Conservation (phyloP, 2,888 invertebrate species). For the Tenthredo mesomela region DNA sequence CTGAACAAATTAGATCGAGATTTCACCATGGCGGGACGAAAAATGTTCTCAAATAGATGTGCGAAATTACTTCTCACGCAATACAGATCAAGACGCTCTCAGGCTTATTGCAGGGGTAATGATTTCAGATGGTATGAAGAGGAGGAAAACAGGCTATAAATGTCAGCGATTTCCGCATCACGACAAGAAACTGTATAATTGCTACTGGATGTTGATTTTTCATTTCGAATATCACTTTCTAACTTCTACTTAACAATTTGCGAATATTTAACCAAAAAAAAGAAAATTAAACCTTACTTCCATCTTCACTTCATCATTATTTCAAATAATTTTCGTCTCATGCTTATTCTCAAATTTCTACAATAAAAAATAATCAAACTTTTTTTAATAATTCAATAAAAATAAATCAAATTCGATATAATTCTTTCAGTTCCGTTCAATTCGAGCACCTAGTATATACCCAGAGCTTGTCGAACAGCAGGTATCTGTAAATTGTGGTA, state of each 20-base stretch:
- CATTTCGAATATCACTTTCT: neutral
- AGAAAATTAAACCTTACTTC: too few relatives aligned
- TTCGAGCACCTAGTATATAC: neutral
- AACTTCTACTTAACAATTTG: neutral
- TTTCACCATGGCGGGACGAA: neutral
- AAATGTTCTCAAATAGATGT: neutral
- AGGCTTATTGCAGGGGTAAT: neutral
- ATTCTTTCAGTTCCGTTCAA: neutral
- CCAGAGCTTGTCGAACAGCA: neutral
- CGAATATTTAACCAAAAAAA: too few relatives aligned
- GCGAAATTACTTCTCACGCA: neutral
- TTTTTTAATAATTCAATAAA: too few relatives aligned
- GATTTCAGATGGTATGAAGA: neutral
- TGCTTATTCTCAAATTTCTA: too few relatives aligned
- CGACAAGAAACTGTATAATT: neutral
- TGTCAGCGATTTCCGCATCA: neutral
- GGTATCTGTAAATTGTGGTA: constrained; percentile 27
- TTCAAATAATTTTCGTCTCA: too few relatives aligned
- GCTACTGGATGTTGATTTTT: neutral
- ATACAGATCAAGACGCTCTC: neutral
- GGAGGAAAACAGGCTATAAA: too few relatives aligned
- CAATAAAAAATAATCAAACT: too few relatives aligned
- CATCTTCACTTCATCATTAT: too few relatives aligned
- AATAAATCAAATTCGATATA: neutral
- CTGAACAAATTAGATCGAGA: neutral